Evolutionary conservation across 2,113 vertebrate genomes (phyloP).

Genomic region (Ciconia stormi): DNA sequence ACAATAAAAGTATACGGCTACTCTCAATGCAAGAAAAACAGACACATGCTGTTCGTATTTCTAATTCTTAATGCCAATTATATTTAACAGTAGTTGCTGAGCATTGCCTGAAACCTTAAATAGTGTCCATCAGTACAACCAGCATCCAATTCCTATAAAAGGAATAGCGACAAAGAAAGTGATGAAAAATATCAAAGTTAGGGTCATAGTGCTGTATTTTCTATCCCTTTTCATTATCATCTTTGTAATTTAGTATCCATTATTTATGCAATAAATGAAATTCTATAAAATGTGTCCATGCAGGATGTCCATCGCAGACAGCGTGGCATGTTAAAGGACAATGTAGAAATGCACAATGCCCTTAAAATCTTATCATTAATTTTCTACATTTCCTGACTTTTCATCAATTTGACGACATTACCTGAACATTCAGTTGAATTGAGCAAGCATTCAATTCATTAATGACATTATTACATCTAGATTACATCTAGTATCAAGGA

Average conservation of each 20-base stretch:
- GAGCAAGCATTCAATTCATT: neutral
- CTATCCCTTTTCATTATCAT: neutral
- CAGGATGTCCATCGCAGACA: neutral
- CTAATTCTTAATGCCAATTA: neutral
- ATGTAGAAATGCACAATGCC: neutral
- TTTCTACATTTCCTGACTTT: neutral
- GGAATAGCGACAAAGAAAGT: fast-evolving
- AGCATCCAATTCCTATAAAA: neutral
- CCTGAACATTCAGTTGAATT: neutral
- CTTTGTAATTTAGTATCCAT: neutral
- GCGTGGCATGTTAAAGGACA: neutral
- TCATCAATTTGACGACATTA: neutral
- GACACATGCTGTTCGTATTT: fast-evolving
- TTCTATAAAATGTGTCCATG: neutral
- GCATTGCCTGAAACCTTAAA: neutral
- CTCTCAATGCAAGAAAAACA: neutral
- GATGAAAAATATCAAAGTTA: neutral
- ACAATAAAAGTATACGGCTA: neutral
- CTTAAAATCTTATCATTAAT: neutral
- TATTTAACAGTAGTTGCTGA: neutral
- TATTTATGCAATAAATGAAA: neutral
- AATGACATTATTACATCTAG: neutral
- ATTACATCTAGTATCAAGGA: neutral
- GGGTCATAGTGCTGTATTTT: neutral
- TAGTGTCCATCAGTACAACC: neutral